Base-by-base conservation (phyloP, 2,797 vertebrate species). In the Melanotaenia parkinsoni region DNA sequence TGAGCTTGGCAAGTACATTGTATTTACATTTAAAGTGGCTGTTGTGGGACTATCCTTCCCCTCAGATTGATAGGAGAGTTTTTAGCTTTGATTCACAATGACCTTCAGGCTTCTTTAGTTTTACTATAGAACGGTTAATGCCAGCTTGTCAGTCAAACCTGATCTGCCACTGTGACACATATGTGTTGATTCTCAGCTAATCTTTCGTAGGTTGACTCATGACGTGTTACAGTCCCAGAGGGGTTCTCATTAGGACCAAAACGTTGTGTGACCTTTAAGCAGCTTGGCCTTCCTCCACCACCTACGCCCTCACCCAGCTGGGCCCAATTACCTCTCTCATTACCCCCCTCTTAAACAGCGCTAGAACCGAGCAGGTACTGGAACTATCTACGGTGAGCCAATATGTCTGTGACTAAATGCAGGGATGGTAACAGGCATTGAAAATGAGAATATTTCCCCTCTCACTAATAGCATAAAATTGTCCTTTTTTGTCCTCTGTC, bases 161-260 rank as follows among this genome's bases (percentile, higher is more conserved):
- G 63, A 74, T 65, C 69, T 45, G 84, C 71, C 53, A 13, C 72
- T 24, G 51, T 68, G 50, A 72, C 58, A 40, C 33, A 7, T 3
- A 7, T 24, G 57, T 76, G 89, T 88, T 82, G 85, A 88, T 87
- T 83, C 69, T 58, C 53, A 80, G 76, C 76, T 90, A 86, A 91
- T 92, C 90, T 87, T 68, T 68, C n/a, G 35, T 83, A 79, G 85
- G 87, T 90, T 77, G 83, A 88, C 86, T 91, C 75, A 58, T 80
- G 80, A 84, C 79, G 80, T 76, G 80, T 67, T 83, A 77, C 67
- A 59, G 77, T 80, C 90, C 90, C 79, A 77, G 86, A 87, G 90
- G 90, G 88, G 87, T 87, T 87, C 92, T 94, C 91, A 93, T 94
- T 94, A 94, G 84, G 88, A 88, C 85, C 86, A 87, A 92, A 93